Percentiles rank a stretch among this genome's conserved stretches.
These are phyloP conservation scores for Heterocephalus glaber DNA, from an alignment of 2,113 vertebrate species.

Conservation along the genomic window DNA sequence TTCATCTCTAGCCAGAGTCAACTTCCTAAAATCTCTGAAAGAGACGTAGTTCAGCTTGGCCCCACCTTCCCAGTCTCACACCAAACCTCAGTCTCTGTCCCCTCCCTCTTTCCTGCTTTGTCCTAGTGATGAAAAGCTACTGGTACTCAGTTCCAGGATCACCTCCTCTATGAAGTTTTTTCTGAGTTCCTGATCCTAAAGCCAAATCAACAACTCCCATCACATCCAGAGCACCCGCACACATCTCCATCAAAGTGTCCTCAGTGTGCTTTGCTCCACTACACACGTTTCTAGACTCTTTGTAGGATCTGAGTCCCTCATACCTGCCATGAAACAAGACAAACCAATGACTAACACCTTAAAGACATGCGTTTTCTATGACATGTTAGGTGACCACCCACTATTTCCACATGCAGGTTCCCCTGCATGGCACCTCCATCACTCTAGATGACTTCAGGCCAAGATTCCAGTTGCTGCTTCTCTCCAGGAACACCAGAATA, in stretches of 20 bases:
- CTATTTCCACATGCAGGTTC: background rate
- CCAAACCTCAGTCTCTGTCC: background rate
- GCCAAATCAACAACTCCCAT: background rate
- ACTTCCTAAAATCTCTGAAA: background rate
- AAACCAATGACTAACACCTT: background rate
- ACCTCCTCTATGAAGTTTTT: background rate
- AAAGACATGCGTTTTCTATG: background rate
- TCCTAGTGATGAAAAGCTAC: background rate
- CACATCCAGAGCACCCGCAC: background rate
- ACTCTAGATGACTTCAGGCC: background rate
- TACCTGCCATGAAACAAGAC: background rate
- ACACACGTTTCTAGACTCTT: background rate
- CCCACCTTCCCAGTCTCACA: background rate
- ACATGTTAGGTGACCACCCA: background rate
- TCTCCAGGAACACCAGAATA: background rate
- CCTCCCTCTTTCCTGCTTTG: background rate
- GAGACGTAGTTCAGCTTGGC: background rate
- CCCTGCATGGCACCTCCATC: background rate
- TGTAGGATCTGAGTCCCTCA: background rate
- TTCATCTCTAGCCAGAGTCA: too few species aligned
- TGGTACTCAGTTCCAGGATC: background rate
- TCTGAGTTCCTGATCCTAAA: background rate
- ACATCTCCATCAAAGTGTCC: fast-evolving
- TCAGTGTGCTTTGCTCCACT: background rate
- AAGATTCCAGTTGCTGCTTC: background rate